Evolutionary conservation across 2,888 invertebrate species (phyloP).

Genomic region (Anodontia alba): DNA sequence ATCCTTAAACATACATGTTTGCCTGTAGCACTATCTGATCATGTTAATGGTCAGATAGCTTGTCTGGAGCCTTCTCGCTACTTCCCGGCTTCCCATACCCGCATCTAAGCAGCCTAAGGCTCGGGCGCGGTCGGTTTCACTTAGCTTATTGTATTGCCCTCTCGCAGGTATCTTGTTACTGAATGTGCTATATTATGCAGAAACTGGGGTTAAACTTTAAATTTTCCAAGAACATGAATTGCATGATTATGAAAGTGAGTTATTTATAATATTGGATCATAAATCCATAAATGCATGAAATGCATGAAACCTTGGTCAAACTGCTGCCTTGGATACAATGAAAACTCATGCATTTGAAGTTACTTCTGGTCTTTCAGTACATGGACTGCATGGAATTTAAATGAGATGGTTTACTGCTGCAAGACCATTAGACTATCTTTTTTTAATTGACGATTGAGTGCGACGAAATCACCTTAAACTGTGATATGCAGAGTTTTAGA

Average conservation of each 20-base stretch:
- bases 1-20: no score
- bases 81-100: no score
- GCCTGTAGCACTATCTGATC: no score
- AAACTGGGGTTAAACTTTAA: no score
- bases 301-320: not conserved
- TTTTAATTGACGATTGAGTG: not conserved
- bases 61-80: no score
- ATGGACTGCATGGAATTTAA: not conserved
- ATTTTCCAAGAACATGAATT: not conserved
- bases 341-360: not conserved
- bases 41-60: no score
- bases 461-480: no score
- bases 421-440: not conserved
- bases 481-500: not conserved
- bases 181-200: no score
- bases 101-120: not conserved
- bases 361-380: not conserved
- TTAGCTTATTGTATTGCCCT: no score
- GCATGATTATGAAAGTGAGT: not conserved
- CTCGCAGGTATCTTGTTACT: no score
- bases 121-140: no score
- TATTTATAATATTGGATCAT: no score
- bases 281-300: not conserved
- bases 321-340: not conserved
- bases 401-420: not conserved